Evolutionary conservation across 2,113 vertebrate genomes (phyloP), one percentile per base, ranked within the genome.

Genomic region (Coturnix japonica): DNA sequence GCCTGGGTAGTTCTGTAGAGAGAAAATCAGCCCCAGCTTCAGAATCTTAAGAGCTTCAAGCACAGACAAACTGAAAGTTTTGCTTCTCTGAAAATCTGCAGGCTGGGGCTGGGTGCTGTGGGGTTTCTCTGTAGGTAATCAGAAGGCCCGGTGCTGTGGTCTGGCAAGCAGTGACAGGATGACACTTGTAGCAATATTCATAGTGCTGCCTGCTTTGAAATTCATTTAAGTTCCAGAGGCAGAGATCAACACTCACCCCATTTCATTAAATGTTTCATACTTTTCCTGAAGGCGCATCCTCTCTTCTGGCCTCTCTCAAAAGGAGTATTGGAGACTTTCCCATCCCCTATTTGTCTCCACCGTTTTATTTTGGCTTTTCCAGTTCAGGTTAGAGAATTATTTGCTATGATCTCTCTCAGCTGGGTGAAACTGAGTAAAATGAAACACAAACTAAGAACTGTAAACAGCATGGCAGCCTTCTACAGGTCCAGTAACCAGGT

Each of bases 211-310:
- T 3, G 2, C 4, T 56, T 18, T 67, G 33, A 74, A 56, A 12
- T 59, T 71, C 57, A 70, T 54, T 54, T 54, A 70, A 60, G 33
- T 67, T 71, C 39, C 17, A 6, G 6, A 63, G 39, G 21, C 20
- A 41, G 11, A 22, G 19, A 20, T 5, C 0, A 0, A 5, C 0
- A 0, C 63, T 64, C 51, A 28, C 0, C 0, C 4, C 7, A 4
- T 31, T 51, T 61, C 7, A 64, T 77, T 26, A 66, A 73, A 22
- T 22, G 23, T 5, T 72, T 61, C 20, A 3, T 13, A 46, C 21
- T 31, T 71, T 61, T 78, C 23, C 33, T 44, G 41, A 64, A 60
- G 10, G n/a, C 19, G 15, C 4, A 1, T 70, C 15, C 9, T 39
- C 14, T 83, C 10, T 56, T 84, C 35, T 35, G 35, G 18, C 16